These are phyloP conservation scores for Montipora capricornis DNA, from an alignment of 64 coral and sea anemone genomes.

Conservation along the genomic window DNA sequence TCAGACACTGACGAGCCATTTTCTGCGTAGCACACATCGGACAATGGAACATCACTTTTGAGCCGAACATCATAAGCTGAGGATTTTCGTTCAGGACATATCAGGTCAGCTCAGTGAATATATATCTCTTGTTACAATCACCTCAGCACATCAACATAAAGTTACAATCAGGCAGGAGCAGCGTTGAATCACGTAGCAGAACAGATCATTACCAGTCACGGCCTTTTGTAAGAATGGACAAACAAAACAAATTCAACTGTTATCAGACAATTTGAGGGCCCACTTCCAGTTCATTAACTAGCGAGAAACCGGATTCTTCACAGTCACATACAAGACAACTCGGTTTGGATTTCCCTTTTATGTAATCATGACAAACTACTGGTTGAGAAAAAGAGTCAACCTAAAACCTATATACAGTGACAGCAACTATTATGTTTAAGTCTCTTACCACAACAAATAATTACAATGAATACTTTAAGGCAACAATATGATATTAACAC, in stretches of 20 bases:
- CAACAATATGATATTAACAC: no score
- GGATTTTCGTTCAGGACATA: slow-evolving; percentile 21
- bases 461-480: no score
- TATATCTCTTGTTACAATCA: slow-evolving; percentile 30
- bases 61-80: slow-evolving; percentile 53
- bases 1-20: not conserved
- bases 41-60: slow-evolving; percentile 2
- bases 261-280: not conserved
- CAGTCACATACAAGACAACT: no score
- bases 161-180: slow-evolving; percentile 23
- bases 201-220: slow-evolving; percentile 59
- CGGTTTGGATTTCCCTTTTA: no score
- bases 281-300: not conserved
- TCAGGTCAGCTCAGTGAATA: slow-evolving; percentile 45
- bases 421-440: no score
- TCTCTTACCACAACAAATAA: no score
- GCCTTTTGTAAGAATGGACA: slow-evolving; percentile 60
- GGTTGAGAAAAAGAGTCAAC: no score
- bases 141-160: slow-evolving; percentile 24
- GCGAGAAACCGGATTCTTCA: not conserved
- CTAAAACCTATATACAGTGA: no score
- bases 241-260: slow-evolving; percentile 28
- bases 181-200: slow-evolving; percentile 14
- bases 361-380: no score
- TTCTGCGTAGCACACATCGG: slow-evolving; percentile 10